A percentile compares a stretch with the other conserved stretches of the same genome.
Evolutionary conservation across 64 coral and sea anemone species (phyloP).

Genomic region (Montipora foliosa): DNA sequence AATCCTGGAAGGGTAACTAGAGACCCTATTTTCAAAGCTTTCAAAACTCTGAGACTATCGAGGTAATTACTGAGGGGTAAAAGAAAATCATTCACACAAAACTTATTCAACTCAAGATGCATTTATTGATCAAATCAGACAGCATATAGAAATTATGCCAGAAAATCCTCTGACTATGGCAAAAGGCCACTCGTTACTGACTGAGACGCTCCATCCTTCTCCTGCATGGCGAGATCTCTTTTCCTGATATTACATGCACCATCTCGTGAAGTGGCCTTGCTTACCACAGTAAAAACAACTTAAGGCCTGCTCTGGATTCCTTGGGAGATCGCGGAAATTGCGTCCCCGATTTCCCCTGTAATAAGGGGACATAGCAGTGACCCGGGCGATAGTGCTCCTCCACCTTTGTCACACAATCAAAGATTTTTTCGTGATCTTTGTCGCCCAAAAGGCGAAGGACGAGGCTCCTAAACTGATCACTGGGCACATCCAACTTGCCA

Average conservation of each 20-base stretch:
- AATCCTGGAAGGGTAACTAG: too few species aligned
- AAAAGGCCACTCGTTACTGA: neutral
- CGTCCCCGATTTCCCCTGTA: too few species aligned
- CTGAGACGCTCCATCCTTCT: too few species aligned
- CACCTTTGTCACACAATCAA: too few species aligned
- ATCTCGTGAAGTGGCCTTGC: neutral
- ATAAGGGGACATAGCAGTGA: too few species aligned
- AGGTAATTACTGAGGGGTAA: too few species aligned
- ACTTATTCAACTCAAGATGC: neutral
- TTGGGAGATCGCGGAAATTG: too few species aligned
- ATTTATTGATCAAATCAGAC: neutral
- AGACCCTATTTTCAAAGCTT: too few species aligned
- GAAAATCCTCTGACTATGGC: neutral
- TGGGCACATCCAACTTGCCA: slow-evolving; percentile 21
- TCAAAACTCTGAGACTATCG: too few species aligned
- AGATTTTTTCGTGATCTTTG: neutral
- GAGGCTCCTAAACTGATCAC: slow-evolving; percentile 50
- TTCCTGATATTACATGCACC: neutral
- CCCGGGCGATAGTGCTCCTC: too few species aligned
- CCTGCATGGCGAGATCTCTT: neutral
- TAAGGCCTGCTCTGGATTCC: neutral
- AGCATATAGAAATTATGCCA: neutral
- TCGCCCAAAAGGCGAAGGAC: slow-evolving; percentile 25
- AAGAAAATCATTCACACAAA: too few species aligned
- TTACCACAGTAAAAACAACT: slow-evolving; percentile 3